These are phyloP conservation scores for Trididemnum miniatum DNA, from an alignment of 23 tunicate species.

Conservation along the genomic window DNA sequence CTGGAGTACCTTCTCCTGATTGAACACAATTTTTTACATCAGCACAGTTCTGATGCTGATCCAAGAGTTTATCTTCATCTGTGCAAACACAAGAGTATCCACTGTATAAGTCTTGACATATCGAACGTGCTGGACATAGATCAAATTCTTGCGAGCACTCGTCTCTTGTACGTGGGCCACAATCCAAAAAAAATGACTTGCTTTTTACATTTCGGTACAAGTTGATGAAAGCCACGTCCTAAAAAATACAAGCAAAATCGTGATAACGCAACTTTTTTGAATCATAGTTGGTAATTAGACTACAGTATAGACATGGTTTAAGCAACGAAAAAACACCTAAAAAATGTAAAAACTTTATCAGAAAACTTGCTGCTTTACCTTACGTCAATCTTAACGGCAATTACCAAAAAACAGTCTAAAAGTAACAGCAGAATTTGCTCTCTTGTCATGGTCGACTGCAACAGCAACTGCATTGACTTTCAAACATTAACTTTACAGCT, in stretches of 20 bases:
- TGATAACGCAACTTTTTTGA: not conserved
- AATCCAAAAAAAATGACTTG: constrained; percentile 34
- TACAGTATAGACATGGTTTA: too few species aligned
- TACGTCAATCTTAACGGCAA: not conserved
- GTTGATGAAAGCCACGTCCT: not conserved
- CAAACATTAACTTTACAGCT: too few species aligned
- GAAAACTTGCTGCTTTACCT: too few species aligned
- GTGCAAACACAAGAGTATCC: constrained; percentile 65
- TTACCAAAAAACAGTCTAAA: not conserved
- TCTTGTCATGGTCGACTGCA: not conserved
- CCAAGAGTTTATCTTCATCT: constrained; percentile 8
- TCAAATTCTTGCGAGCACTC: constrained; percentile 49
- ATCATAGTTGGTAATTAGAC: not conserved
- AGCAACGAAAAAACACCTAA: too few species aligned
- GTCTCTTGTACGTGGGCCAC: constrained; percentile 48
- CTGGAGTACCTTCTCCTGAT: constrained; percentile 32
- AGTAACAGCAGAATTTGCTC: too few species aligned
- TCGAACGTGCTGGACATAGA: constrained; percentile 38
- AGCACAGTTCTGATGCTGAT: constrained; percentile 70
- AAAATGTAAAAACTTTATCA: too few species aligned
- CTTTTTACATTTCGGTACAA: not conserved
- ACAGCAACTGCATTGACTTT: too few species aligned
- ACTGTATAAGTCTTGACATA: constrained; percentile 44
- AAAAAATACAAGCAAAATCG: not conserved
- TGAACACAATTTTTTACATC: constrained; percentile 12